Base-by-base conservation (phyloP, 2,888 invertebrate species). In the Drosophila falleni region DNA sequence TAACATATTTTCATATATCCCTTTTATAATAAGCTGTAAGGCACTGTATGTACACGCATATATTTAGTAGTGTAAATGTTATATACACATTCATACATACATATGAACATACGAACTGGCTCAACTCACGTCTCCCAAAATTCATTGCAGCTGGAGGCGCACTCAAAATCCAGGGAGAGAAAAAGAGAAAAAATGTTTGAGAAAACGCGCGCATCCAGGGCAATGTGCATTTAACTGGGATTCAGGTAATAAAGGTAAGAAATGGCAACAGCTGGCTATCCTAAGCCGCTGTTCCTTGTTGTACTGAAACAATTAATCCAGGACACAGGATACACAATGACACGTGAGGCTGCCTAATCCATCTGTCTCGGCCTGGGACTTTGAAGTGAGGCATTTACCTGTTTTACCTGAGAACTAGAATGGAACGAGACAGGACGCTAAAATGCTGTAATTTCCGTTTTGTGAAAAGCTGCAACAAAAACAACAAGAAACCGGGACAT, bases 271-370 rank as follows among this genome's bases (percentile, higher is more conserved):
- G 84, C 87, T 67, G 78, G 65, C 67, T 44, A 39, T 13, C 19
- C 44, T 15, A 35, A 39, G 31, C 33, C 23, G 11, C 39, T 11
- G 47, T 15, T 31, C n/a, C 50, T 16, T 13, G 37, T 39, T 26
- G 26, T 46, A 19, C 46, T 13, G 46, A 19, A 59, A 61, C 44
- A 50, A 71, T 71, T 67, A 60, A 72, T 65, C 80, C 54, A 42
- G 51, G 33, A 59, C 50, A 47, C 33, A 50, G 49, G 31, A 33
- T 19, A 41, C 29, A 76, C 74, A 80, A 76, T 86, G 77, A 74
- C 83, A 86, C 81, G 83, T 83, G 83, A 77, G 50, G 69, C 65
- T 64, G 64, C 47, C 29, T 65, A 72, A 82, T 80, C 78, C 80
- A 72, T 61, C 26, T 64, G 62, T 49, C 59, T 68, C 39, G 37